Base-by-base conservation (phyloP, 2,888 invertebrate species). In the Diabrotica balteata region DNA sequence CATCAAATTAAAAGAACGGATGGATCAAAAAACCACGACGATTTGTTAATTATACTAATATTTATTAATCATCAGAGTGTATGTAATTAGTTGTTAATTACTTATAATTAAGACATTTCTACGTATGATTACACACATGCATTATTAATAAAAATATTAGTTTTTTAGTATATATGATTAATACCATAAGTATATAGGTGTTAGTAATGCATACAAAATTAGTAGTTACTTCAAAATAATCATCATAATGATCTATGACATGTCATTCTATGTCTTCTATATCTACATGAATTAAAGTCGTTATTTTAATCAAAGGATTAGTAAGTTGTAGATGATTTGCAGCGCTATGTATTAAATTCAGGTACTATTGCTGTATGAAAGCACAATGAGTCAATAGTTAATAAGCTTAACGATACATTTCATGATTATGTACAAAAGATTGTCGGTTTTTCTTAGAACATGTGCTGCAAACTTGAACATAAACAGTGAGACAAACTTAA, bases 291-390 rank as follows among this genome's bases (percentile, higher is more conserved):
- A 32, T 32, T 32, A 32, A 32, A 32, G 32, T 32, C 5, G 5
- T 32, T 32, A 32, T 32, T 32, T 32, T 32, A 32, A 4, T 32
- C 32, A 32, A 32, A 32, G 32, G 32, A 47, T 47, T 47, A 47
- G 8, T 47, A 10, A 3, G 47, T 47, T 47, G 47, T 47, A 45
- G 55, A 71, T 68, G 67, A 72, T 75, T 75, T 77, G 76, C 75
- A 76, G 76, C 76, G 73, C 76, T 73, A 75, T 76, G 75, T 74
- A 74, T 73, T 74, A 75, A 73, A 80, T 83, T 83, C 84, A 84
- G 83, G 83, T 84, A 84, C 83, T 84, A 84, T 84, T 84, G 83
- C 83, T 77, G 75, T 69, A 66, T 69, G 65, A 32, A 32, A 32
- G 32, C 32, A 32, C 32, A 32, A 32, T 32, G 32, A 32, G 32